These are phyloP conservation scores for Archaeoteleia sp. DNA, from an alignment of 2,888 invertebrate species.

Conservation along the genomic window DNA sequence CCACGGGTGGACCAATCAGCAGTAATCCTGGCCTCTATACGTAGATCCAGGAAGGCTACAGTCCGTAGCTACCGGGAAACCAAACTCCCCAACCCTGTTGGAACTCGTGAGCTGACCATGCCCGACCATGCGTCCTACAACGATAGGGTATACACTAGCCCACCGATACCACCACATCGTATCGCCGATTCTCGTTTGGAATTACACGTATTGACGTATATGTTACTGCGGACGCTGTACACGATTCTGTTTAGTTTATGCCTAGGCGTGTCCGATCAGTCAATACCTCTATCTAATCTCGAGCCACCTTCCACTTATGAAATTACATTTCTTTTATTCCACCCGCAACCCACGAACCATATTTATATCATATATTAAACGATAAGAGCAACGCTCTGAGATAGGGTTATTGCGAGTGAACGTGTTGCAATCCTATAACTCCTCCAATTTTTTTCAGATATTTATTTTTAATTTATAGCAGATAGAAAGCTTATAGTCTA, in stretches of 20 bases:
- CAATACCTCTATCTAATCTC: conserved; percentile 66
- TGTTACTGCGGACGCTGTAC: conserved; percentile 62
- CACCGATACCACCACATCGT: conserved; percentile 55
- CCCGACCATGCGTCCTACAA: conserved; percentile 53
- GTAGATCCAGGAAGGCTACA: conserved; percentile 59
- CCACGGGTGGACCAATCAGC: conserved; percentile 74
- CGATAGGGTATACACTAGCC: conserved; percentile 48
- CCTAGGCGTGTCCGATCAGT: conserved; percentile 70
- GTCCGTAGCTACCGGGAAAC: conserved; percentile 64
- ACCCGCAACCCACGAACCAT: no score
- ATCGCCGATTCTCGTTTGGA: conserved; percentile 66
- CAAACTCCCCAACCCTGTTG: conserved; percentile 61
- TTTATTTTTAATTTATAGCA: no score
- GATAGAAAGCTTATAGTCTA: no score
- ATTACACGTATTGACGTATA: conserved; percentile 72
- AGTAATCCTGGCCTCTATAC: conserved; percentile 70
- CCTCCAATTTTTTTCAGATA: no score
- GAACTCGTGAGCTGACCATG: conserved; percentile 59
- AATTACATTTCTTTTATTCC: conserved; percentile 52
- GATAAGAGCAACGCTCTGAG: no score
- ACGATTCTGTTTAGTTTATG: conserved; percentile 72
- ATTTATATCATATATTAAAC: no score
- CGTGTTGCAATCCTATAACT: no score
- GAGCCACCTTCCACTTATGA: conserved; percentile 52
- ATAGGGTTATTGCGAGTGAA: no score